phyloP scores from a whole-genome alignment of 2,888 invertebrate genomes.

The Bembecia ichneumoniformis region DNA sequence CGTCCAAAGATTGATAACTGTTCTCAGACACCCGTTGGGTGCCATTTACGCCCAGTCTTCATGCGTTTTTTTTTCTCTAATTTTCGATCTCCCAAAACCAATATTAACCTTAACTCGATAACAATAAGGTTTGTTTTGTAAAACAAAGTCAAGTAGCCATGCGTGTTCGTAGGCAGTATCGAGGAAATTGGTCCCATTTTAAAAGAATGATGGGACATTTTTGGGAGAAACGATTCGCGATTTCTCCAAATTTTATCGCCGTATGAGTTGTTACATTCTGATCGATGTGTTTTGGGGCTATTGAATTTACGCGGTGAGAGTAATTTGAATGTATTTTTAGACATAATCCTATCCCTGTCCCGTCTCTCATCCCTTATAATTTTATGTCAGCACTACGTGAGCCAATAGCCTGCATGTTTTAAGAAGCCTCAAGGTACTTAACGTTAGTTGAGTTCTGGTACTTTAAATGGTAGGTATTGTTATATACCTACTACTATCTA shows the following conservation, averaged over 20 bases:
- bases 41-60: conserved; percentile 48
- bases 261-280: not conserved
- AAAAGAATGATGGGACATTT: conserved; percentile 60
- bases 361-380: no score
- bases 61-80: conserved; percentile 33
- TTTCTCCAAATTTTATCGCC: conserved; percentile 31
- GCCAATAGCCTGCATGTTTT: no score
- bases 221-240: conserved; percentile 37
- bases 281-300: not conserved
- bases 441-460: no score
- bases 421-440: no score
- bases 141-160: conserved; percentile 19
- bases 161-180: conserved; percentile 55
- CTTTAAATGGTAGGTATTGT: no score
- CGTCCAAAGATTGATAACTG: conserved; percentile 60
- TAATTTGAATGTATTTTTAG: no score
- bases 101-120: conserved; percentile 13
- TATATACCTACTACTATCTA: no score
- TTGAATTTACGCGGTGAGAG: not conserved
- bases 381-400: no score
- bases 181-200: conserved; percentile 55
- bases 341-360: no score
- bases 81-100: conserved; percentile 14
- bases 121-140: conserved; percentile 6
- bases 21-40: conserved; percentile 50